Conservation (phyloP, 2,888 invertebrate species). For the Hyposoter dolosus region DNA sequence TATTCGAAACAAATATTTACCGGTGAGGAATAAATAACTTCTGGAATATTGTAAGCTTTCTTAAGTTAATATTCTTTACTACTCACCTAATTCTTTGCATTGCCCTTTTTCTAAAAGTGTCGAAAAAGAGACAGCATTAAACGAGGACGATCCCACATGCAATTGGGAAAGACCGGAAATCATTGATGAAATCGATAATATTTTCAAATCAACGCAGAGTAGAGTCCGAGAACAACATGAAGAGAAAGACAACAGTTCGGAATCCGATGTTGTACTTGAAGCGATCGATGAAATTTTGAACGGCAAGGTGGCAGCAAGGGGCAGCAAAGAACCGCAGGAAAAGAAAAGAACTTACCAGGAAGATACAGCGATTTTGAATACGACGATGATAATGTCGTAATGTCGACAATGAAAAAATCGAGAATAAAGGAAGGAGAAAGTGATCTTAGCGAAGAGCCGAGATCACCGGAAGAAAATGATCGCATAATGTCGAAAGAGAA, state of each 20-base stretch:
- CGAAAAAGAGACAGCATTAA: not conserved
- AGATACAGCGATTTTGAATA: not conserved
- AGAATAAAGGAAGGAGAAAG: not conserved
- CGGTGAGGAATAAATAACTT: not conserved
- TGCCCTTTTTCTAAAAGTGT: not conserved
- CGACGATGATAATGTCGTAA: not conserved
- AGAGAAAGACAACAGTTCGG: not conserved
- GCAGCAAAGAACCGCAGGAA: not conserved
- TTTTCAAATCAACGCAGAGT: not conserved
- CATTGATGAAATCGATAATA: not conserved
- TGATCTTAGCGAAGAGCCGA: not conserved
- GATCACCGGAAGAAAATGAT: not conserved
- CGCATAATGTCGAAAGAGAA: not conserved
- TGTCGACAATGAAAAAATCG: not conserved
- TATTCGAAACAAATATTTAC: not conserved
- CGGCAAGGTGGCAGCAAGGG: not conserved
- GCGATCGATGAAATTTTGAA: not conserved
- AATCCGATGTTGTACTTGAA: not conserved
- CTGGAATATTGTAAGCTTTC: not conserved
- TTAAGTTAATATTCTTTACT: not conserved
- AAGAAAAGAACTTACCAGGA: not conserved
- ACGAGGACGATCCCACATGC: not conserved
- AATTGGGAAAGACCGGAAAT: not conserved
- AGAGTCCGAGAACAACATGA: not conserved
- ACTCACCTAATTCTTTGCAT: not conserved